These are phyloP conservation scores for Porites lobata DNA, from an alignment of 92 coral and sea anemone species.

Conservation along the genomic window DNA sequence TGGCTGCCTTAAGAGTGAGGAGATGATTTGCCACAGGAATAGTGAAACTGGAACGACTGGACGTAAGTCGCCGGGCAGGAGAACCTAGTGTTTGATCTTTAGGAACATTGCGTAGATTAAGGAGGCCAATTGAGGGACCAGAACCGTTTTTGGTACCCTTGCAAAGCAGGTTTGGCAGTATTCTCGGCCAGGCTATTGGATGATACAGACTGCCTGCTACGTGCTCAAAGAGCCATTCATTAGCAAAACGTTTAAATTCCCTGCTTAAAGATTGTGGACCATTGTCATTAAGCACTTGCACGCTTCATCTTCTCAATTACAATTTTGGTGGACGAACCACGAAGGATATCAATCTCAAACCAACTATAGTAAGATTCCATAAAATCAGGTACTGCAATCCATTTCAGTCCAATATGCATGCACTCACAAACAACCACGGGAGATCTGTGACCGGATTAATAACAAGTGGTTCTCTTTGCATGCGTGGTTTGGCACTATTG, in stretches of 20 bases:
- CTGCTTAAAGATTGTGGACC: too few relatives aligned
- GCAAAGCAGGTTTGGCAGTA: neutral
- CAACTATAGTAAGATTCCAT: neutral
- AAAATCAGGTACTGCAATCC: slow-evolving; percentile 27
- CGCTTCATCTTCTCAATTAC: neutral
- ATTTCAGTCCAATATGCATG: slow-evolving; percentile 38
- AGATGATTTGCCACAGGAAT: neutral
- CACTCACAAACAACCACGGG: neutral
- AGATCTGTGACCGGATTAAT: slow-evolving; percentile 15
- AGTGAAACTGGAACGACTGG: neutral
- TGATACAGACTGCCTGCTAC: neutral
- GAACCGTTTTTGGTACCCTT: neutral
- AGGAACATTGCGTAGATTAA: slow-evolving; percentile 38
- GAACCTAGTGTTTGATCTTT: slow-evolving; percentile 39
- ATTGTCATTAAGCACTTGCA: too few relatives aligned
- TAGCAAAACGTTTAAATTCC: too few relatives aligned
- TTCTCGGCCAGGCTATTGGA: too few relatives aligned
- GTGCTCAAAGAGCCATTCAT: neutral
- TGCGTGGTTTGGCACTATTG: slow-evolving; percentile 34
- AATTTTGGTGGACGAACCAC: neutral
- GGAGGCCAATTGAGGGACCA: neutral
- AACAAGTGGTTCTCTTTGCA: slow-evolving; percentile 29
- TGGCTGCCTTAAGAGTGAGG: neutral
- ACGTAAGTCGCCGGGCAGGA: slow-evolving; percentile 18
- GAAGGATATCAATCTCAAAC: neutral